phyloP scores from a whole-genome alignment of 2,113 vertebrate species.

The Dolichallabes microphthalmus region DNA sequence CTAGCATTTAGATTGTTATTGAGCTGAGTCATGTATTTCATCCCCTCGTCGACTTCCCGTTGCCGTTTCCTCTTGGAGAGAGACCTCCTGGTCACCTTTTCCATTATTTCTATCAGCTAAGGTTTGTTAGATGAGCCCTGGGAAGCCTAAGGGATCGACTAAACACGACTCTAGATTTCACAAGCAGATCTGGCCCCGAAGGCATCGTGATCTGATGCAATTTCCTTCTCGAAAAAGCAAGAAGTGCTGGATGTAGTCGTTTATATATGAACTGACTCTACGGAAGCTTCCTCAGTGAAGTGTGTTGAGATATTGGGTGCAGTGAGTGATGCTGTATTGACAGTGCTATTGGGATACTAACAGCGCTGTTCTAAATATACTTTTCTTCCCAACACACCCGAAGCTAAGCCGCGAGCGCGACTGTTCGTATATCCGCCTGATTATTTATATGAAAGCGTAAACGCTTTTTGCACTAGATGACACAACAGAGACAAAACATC shows the following conservation, averaged over 20 bases:
- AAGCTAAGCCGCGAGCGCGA: background rate
- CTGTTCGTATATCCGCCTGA: background rate
- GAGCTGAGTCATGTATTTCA: background rate
- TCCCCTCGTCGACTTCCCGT: background rate
- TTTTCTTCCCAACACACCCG: background rate
- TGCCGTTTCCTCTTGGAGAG: background rate
- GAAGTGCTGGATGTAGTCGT: background rate
- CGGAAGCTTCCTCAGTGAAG: background rate
- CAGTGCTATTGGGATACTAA: background rate
- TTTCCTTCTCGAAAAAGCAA: slow-evolving; percentile 7
- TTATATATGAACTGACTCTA: background rate
- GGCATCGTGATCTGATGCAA: slow-evolving; percentile 7
- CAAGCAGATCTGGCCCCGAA: background rate
- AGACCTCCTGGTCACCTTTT: background rate
- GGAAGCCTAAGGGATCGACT: background rate
- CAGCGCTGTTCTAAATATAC: background rate
- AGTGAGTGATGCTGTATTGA: background rate
- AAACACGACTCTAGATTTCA: background rate
- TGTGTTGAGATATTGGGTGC: background rate
- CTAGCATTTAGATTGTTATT: background rate
- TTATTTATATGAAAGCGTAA: background rate
- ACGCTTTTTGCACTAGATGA: background rate
- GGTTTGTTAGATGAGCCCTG: background rate
- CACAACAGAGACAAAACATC: background rate
- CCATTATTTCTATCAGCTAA: background rate